A percentile compares a stretch with the other conserved stretches of the same genome.
phyloP scores from a whole-genome alignment of 1,140 invertebrate species.

The Sinonovacula constricta region DNA sequence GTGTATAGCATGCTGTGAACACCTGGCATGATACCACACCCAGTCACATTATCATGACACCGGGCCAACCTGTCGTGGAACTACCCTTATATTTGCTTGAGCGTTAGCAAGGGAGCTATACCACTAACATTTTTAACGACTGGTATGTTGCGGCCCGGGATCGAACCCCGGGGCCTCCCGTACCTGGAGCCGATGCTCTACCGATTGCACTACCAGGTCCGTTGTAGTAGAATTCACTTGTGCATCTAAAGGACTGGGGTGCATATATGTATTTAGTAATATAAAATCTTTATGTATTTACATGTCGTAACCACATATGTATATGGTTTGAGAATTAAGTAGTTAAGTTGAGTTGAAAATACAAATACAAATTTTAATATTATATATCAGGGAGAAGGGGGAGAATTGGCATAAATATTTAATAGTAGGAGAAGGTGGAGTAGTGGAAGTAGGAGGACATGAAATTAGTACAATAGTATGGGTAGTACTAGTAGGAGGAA shows the following conservation, averaged over 20 bases:
- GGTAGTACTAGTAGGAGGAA: not conserved
- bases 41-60: too few relatives aligned
- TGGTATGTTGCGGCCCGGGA: too few relatives aligned
- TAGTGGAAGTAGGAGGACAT: not conserved
- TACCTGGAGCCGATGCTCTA: too few relatives aligned
- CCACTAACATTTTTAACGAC: too few relatives aligned
- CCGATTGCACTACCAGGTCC: too few relatives aligned
- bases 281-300: not conserved
- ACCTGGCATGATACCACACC: too few relatives aligned
- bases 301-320: not conserved
- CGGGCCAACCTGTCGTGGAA: too few relatives aligned
- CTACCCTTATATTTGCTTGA: too few relatives aligned
- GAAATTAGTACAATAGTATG: not conserved
- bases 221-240: too few relatives aligned
- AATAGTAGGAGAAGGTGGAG: slow-evolving; percentile 1
- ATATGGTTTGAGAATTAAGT: not conserved
- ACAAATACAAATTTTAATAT: not conserved
- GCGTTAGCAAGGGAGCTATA: too few relatives aligned
- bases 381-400: not conserved
- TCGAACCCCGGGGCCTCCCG: too few relatives aligned
- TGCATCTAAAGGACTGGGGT: not conserved
- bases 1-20: too few relatives aligned
- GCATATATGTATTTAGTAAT: not conserved
- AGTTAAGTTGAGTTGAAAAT: not conserved
- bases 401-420: not conserved